Percentiles rank a stretch among this genome's conserved stretches.
Conservation (phyloP, 2,888 invertebrate genomes). For the Monoplex corrugatus region DNA sequence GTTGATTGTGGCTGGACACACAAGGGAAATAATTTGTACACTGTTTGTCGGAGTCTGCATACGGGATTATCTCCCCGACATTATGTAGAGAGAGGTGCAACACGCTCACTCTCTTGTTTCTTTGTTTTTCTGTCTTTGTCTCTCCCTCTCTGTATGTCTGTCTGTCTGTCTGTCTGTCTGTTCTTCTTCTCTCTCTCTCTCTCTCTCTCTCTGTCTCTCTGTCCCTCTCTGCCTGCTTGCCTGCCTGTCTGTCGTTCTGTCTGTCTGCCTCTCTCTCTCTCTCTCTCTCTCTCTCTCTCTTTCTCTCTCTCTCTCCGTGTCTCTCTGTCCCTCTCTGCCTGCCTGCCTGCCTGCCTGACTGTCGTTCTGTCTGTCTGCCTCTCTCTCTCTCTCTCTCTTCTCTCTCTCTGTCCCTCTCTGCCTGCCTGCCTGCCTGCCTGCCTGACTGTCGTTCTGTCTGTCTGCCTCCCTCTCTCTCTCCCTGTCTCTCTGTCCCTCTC, state of each 20-base stretch:
- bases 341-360: neutral
- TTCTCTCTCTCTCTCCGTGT: neutral
- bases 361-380: neutral
- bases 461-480: neutral
- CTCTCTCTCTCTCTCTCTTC: neutral
- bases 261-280: conserved; percentile 17
- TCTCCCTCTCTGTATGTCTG: neutral
- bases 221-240: neutral
- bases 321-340: neutral
- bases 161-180: neutral
- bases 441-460: too few relatives aligned
- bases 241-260: neutral
- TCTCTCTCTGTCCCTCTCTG: neutral
- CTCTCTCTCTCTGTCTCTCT: conserved; percentile 23
- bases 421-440: neutral
- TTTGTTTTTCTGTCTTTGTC: neutral
- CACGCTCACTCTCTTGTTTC: neutral
- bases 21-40: too few relatives aligned
- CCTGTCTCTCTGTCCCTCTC: neutral
- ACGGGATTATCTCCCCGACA: too few relatives aligned
- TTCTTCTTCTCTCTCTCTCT: conserved; percentile 22
- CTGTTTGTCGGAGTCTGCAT: too few relatives aligned
- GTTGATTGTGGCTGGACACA: too few relatives aligned
- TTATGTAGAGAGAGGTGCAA: too few relatives aligned
- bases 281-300: conserved; percentile 20